These are phyloP conservation scores for Pyrocephalus nanus DNA, from an alignment of 2,797 vertebrate species.

Conservation along the genomic window DNA sequence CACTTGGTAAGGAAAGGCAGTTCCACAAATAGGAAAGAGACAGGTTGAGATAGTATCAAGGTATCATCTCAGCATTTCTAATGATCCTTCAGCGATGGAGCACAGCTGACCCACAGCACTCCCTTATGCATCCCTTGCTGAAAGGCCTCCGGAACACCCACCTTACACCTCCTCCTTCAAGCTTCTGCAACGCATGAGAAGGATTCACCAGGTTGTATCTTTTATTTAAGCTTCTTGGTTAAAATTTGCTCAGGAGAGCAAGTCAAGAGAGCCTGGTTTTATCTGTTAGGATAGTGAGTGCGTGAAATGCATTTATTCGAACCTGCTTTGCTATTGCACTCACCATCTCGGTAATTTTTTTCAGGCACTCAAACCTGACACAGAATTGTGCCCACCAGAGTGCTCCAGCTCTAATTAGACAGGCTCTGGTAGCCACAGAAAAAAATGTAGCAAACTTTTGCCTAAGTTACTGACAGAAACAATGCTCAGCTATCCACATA, in stretches of 20 bases:
- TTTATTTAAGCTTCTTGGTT: neutral
- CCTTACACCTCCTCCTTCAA: neutral
- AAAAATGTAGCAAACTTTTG: neutral
- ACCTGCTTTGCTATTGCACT: neutral
- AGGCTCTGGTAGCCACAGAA: neutral
- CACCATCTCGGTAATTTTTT: neutral
- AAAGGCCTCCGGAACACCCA: neutral
- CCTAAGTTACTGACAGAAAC: neutral
- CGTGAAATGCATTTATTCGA: neutral
- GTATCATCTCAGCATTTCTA: neutral
- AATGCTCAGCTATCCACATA: neutral
- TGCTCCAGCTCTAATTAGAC: neutral
- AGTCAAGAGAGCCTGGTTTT: neutral
- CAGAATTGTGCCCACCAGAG: neutral
- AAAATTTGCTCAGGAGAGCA: neutral
- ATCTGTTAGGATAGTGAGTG: neutral
- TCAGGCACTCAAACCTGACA: neutral
- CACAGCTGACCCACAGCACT: fast-evolving
- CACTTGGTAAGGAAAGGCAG: neutral
- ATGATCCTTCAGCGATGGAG: neutral
- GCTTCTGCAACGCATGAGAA: neutral
- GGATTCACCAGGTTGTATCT: fast-evolving
- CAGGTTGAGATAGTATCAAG: neutral
- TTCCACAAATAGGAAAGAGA: fast-evolving
- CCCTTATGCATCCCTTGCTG: neutral